These are phyloP conservation scores for Phrixothrix hirtus DNA, from an alignment of 2,888 invertebrate species.

Conservation along the genomic window DNA sequence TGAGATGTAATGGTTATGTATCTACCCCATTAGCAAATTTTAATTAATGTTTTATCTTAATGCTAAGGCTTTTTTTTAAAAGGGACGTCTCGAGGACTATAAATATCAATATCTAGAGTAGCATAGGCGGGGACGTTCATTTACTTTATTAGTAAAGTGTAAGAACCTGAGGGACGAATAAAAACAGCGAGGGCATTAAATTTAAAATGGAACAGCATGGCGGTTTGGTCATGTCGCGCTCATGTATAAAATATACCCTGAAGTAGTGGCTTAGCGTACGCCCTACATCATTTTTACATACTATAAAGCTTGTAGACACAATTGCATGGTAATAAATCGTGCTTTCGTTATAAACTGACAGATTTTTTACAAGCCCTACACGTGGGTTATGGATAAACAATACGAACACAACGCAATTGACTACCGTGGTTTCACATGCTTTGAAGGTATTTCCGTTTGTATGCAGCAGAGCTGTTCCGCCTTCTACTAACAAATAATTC, in stretches of 20 bases:
- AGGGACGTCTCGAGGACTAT: conserved; percentile 13
- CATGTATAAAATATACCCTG: conserved; percentile 20
- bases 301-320: conserved; percentile 27
- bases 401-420: conserved; percentile 25
- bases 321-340: conserved; percentile 28
- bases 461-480: conserved; percentile 21
- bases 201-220: conserved; percentile 11
- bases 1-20: neutral
- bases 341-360: conserved; percentile 30
- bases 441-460: conserved; percentile 20
- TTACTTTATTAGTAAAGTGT: conserved; percentile 16
- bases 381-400: conserved; percentile 34
- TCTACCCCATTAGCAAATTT: conserved; percentile 4
- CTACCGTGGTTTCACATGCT: conserved; percentile 12
- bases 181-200: conserved; percentile 12
- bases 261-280: conserved; percentile 16
- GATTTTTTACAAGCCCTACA: conserved; percentile 32
- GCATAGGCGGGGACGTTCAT: conserved; percentile 6
- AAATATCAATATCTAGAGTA: conserved; percentile 14
- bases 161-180: conserved; percentile 3
- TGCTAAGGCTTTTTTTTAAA: conserved; percentile 11
- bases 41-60: conserved; percentile 28
- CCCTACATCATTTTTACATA: conserved; percentile 26
- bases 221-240: conserved; percentile 12
- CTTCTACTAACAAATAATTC: conserved; percentile 23